These are phyloP conservation scores for Darevskia nairensis DNA, from an alignment of 2,797 vertebrate species.

Conservation along the genomic window DNA sequence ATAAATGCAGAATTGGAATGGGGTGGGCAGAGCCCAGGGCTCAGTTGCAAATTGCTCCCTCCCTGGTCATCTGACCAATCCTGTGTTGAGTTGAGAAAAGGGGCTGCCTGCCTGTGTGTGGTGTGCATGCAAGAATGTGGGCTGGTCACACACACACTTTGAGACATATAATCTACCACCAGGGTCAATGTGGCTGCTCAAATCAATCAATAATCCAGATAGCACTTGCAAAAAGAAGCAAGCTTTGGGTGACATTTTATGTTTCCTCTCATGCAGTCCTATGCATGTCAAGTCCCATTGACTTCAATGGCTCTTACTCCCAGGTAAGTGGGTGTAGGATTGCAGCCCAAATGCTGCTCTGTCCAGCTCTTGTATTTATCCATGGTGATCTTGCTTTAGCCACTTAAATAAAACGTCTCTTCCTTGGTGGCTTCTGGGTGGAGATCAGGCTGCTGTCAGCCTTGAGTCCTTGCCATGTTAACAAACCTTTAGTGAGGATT, in stretches of 20 bases:
- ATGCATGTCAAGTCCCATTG: background rate
- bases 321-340: background rate
- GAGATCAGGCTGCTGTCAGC: slow-evolving; percentile 22
- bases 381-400: background rate
- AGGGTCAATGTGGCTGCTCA: no score
- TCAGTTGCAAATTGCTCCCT: no score
- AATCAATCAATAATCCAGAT: no score
- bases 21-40: no score
- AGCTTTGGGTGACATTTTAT: background rate
- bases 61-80: no score
- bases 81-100: no score
- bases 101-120: no score
- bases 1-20: no score
- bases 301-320: background rate
- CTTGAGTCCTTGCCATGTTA: slow-evolving; percentile 28
- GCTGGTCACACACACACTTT: no score
- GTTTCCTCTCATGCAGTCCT: no score
- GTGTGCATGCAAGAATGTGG: no score
- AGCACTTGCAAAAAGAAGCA: background rate
- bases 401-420: background rate
- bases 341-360: background rate
- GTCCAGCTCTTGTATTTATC: background rate
- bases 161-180: no score
- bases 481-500: slow-evolving; percentile 41
- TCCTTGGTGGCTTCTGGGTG: slow-evolving; percentile 34